These are phyloP conservation scores for Apogon talboti DNA, from an alignment of 2,797 vertebrate genomes.

Conservation along the genomic window DNA sequence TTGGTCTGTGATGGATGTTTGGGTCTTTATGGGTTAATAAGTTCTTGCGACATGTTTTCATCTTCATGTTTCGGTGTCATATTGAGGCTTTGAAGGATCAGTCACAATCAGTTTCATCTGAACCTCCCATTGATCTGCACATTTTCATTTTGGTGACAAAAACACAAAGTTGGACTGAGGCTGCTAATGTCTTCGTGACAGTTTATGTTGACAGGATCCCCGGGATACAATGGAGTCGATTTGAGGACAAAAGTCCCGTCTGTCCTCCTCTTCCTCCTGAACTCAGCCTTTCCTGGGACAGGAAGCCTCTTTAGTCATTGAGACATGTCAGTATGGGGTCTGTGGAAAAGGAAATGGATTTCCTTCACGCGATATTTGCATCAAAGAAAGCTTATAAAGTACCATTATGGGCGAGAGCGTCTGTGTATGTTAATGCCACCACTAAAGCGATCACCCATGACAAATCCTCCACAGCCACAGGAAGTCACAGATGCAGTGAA, in stretches of 20 bases:
- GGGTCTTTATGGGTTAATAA: too few species aligned
- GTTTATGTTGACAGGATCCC: conserved; percentile 58
- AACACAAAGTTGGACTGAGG: conserved; percentile 39
- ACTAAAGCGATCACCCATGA: conserved; percentile 64
- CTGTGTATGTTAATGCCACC: conserved; percentile 63
- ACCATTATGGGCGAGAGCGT: conserved; percentile 31
- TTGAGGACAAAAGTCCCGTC: conserved; percentile 52
- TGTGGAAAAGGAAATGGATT: conserved; percentile 58
- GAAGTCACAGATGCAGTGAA: conserved; percentile 62
- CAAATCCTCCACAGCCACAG: conserved; percentile 56
- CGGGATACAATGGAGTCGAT: conserved; percentile 35
- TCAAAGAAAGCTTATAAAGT: conserved; percentile 63
- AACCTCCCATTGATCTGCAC: conserved; percentile 25
- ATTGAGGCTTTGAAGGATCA: conserved; percentile 8
- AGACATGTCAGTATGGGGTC: conserved; percentile 50
- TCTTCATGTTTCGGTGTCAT: not conserved
- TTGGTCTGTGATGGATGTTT: too few species aligned
- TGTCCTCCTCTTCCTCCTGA: conserved; percentile 42
- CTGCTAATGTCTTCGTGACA: conserved; percentile 36
- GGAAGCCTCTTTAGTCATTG: conserved; percentile 48
- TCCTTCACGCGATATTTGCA: conserved; percentile 69
- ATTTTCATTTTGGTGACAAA: conserved; percentile 34
- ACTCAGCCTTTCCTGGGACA: conserved; percentile 53
- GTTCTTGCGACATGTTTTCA: not conserved
- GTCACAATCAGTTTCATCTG: conserved; percentile 6